These are phyloP conservation scores for Leptopilina myrica DNA, from an alignment of 2,888 invertebrate species.

Conservation along the genomic window DNA sequence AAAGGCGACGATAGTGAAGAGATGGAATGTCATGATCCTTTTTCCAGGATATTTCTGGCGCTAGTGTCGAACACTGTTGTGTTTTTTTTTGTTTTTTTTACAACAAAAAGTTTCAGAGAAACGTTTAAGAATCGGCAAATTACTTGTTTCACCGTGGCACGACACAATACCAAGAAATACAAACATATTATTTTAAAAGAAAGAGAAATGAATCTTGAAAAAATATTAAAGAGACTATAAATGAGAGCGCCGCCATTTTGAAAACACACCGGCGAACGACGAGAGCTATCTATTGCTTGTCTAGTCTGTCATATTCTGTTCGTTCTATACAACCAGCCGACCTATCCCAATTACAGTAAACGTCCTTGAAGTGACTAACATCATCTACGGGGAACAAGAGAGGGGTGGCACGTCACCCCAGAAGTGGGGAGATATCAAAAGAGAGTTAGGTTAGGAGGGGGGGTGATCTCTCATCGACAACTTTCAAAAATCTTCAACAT, in stretches of 20 bases:
- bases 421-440: constrained; percentile 41
- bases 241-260: constrained; percentile 66
- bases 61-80: constrained; percentile 9
- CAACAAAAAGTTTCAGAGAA: not conserved
- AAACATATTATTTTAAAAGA: not conserved
- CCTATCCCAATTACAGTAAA: constrained; percentile 74
- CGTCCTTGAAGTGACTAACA: constrained; percentile 74
- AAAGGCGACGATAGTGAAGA: constrained; percentile 19
- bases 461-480: constrained; percentile 42
- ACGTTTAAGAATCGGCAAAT: not conserved
- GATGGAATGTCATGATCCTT: constrained; percentile 34
- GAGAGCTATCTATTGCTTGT: constrained; percentile 39
- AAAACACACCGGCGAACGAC: constrained; percentile 61
- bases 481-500: constrained; percentile 6
- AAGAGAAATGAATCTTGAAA: not conserved
- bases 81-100: not conserved
- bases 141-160: not conserved
- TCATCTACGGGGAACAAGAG: constrained; percentile 54
- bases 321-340: constrained; percentile 53
- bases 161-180: not conserved
- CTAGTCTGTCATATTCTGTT: constrained; percentile 57
- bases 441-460: constrained; percentile 41
- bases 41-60: constrained; percentile 35
- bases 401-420: constrained; percentile 52
- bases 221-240: not conserved